Percentiles rank a stretch among this genome's conserved stretches.
These are phyloP conservation scores for Eriosoma lanigerum DNA, from an alignment of 1,140 invertebrate genomes.

Conservation along the genomic window DNA sequence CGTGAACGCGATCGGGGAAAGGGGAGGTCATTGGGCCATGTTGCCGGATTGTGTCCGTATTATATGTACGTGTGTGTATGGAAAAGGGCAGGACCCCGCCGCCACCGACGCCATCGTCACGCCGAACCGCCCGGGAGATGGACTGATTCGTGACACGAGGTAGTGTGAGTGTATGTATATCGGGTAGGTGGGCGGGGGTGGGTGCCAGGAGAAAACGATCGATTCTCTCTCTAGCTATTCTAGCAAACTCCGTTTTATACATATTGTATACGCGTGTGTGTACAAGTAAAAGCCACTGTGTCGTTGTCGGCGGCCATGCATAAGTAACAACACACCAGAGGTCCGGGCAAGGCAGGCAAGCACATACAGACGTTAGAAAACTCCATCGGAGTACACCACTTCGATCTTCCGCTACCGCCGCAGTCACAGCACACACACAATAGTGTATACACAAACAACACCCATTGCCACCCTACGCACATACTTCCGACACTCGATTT, in stretches of 20 bases:
- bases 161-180: neutral
- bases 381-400: neutral
- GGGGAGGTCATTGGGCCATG: constrained; percentile 42
- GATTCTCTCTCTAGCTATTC: constrained; percentile 49
- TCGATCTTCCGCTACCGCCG: neutral
- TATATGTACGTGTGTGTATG: neutral
- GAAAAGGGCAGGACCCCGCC: constrained; percentile 45
- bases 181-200: constrained; percentile 11
- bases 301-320: constrained; percentile 49
- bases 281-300: constrained; percentile 46
- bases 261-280: constrained; percentile 32
- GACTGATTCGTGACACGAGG: constrained; percentile 48
- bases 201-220: constrained; percentile 48
- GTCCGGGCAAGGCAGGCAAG: neutral
- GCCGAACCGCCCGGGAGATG: constrained; percentile 28
- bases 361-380: constrained; percentile 36
- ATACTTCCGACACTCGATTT: neutral
- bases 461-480: neutral
- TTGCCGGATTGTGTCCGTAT: constrained; percentile 42
- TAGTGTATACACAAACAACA: constrained; percentile 10
- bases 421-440: neutral
- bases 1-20: neutral
- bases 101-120: constrained; percentile 12
- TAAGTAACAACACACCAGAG: constrained; percentile 44
- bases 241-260: constrained; percentile 51